Conservation (phyloP, 2,797 vertebrate species). For the Fistularia commersonii region DNA sequence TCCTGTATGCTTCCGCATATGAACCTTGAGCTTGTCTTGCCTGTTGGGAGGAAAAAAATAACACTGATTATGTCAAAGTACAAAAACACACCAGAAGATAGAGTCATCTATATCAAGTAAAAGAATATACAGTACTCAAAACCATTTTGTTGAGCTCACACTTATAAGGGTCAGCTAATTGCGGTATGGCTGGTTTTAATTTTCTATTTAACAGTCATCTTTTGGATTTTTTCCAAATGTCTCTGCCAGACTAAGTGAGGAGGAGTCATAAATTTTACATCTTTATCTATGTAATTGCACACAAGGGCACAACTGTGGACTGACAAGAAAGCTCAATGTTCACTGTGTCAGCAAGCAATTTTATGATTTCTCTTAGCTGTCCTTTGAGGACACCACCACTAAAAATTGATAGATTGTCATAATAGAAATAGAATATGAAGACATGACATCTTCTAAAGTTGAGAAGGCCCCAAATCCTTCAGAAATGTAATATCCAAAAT, state of each 20-base stretch:
- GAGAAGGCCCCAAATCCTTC: neutral
- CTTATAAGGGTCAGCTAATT: constrained; percentile 15
- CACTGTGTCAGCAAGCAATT: constrained; percentile 33
- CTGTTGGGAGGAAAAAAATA: constrained; percentile 65
- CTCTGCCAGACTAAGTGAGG: constrained; percentile 43
- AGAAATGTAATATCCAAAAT: neutral
- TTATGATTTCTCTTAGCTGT: constrained; percentile 22
- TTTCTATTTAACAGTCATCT: constrained; percentile 25
- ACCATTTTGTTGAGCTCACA: neutral
- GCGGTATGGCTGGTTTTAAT: constrained; percentile 24
- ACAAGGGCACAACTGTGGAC: constrained; percentile 37
- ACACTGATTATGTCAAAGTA: constrained; percentile 22
- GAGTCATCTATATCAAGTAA: neutral
- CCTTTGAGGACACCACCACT: constrained; percentile 6
- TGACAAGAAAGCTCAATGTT: constrained; percentile 54
- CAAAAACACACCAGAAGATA: constrained; percentile 1
- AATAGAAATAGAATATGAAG: constrained; percentile 1
- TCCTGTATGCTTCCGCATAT: constrained; percentile 97
- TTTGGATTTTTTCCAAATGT: constrained; percentile 29
- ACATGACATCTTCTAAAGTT: constrained; percentile 1
- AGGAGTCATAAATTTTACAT: constrained; percentile 62
- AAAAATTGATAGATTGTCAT: constrained; percentile 6
- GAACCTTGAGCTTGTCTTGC: constrained; percentile 99
- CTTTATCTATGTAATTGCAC: constrained; percentile 60
- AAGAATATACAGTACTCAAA: too few relatives aligned